A percentile compares a stretch with the other conserved stretches of the same genome.
These are phyloP conservation scores for Pterocles gutturalis DNA, from an alignment of 2,113 vertebrate species.

Conservation along the genomic window DNA sequence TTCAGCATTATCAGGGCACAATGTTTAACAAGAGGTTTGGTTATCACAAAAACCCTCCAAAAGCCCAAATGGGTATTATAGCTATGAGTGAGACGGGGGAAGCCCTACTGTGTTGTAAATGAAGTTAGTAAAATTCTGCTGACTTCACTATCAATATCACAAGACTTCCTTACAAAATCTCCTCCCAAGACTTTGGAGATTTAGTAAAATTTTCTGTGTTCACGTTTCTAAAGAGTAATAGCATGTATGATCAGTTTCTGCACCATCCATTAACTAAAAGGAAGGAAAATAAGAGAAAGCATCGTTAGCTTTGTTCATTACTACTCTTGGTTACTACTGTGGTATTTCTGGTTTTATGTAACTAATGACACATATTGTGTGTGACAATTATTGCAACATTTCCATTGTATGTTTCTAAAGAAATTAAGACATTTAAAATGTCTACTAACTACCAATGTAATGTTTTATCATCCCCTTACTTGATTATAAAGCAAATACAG, in stretches of 20 bases:
- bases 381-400: not conserved
- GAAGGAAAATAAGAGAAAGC: not conserved
- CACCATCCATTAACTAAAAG: not conserved
- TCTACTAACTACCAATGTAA: not conserved
- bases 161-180: not conserved
- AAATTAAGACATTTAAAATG: not conserved
- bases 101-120: not conserved
- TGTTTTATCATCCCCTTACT: not conserved
- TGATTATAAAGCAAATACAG: slow-evolving; percentile 13
- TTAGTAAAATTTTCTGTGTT: not conserved
- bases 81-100: not conserved
- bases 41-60: not conserved
- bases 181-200: not conserved
- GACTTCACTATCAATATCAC: not conserved
- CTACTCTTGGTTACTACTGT: not conserved
- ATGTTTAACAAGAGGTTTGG: not conserved
- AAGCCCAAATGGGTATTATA: not conserved
- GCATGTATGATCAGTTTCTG: not conserved
- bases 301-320: not conserved
- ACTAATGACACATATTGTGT: not conserved
- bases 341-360: slow-evolving; percentile 5
- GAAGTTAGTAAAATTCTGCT: not conserved
- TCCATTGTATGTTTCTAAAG: not conserved
- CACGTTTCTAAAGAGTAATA: not conserved
- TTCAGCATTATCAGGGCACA: not conserved